Percentiles rank a stretch among this genome's conserved stretches.
Conservation (phyloP, 1,140 invertebrate genomes). For the Pteromalus puparum region DNA sequence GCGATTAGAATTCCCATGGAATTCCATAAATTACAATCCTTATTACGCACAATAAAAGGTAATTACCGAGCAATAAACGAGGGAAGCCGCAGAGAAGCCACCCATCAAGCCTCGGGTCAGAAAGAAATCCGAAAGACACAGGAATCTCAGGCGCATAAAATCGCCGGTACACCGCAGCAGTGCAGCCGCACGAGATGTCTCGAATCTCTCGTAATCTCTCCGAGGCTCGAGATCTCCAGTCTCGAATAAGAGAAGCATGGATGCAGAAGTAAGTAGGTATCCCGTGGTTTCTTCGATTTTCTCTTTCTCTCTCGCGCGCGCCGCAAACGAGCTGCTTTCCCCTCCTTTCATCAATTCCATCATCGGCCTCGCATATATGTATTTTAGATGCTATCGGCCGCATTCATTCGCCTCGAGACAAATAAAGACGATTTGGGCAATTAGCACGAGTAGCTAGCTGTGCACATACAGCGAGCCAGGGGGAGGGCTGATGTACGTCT, state of each 20-base stretch:
- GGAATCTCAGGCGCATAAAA: not conserved
- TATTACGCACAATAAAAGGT: conserved; percentile 9
- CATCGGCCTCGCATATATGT: not conserved
- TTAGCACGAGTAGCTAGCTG: not conserved
- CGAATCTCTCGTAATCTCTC: too few species aligned
- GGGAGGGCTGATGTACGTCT: not conserved
- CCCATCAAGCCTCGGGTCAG: not conserved
- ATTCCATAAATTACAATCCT: conserved; percentile 11
- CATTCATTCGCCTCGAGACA: conserved; percentile 15
- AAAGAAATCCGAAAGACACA: not conserved
- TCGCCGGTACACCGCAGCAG: too few species aligned
- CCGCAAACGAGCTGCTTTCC: not conserved
- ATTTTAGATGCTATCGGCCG: not conserved
- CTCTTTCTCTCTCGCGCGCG: not conserved
- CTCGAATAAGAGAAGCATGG: too few species aligned
- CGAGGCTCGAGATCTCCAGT: too few species aligned
- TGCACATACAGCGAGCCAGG: too few species aligned
- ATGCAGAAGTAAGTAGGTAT: too few species aligned
- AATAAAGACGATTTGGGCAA: conserved; percentile 30
- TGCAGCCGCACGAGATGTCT: too few species aligned
- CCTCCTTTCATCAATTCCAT: too few species aligned
- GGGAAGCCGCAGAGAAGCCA: not conserved
- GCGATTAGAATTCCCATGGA: too few species aligned
- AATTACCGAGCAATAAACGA: not conserved
- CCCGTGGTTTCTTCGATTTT: conserved; percentile 13